Evolutionary conservation across 2,113 vertebrate species (phyloP).

Genomic region (Oryzias celebensis): DNA sequence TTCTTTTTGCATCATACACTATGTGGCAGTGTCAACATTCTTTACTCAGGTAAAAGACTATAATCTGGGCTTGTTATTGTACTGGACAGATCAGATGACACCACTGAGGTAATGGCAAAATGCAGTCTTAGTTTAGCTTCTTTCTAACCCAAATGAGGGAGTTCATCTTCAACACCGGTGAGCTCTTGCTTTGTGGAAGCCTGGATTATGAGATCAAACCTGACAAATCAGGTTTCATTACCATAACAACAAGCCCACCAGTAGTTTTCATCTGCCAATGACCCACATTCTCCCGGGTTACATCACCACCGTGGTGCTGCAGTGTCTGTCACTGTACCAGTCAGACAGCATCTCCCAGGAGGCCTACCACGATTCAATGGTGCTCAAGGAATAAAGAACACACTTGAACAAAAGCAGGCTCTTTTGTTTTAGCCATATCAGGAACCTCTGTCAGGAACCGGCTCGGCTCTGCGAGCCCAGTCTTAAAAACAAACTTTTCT

Average conservation of each 20-base stretch:
- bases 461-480: slow-evolving; percentile 39
- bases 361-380: slow-evolving; percentile 51
- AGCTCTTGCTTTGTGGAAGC: slow-evolving; percentile 65
- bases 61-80: slow-evolving; percentile 39
- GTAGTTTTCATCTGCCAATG: slow-evolving; percentile 60
- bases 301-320: slow-evolving; percentile 65
- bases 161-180: slow-evolving; percentile 46
- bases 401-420: slow-evolving; percentile 57
- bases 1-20: slow-evolving; percentile 23
- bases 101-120: slow-evolving; percentile 21
- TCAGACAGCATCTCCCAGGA: slow-evolving; percentile 58
- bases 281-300: slow-evolving; percentile 68
- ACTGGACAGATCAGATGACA: slow-evolving; percentile 6
- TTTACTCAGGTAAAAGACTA: slow-evolving; percentile 74
- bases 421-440: slow-evolving; percentile 72
- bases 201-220: slow-evolving; percentile 60
- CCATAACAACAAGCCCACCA: slow-evolving; percentile 57
- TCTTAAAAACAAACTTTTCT: slow-evolving; percentile 45
- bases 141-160: slow-evolving; percentile 36
- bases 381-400: slow-evolving; percentile 53
- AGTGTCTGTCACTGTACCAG: slow-evolving; percentile 55
- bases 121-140: slow-evolving; percentile 27
- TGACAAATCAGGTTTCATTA: slow-evolving; percentile 72
- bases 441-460: slow-evolving; percentile 64
- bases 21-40: slow-evolving; percentile 36